Percentiles rank a stretch among this genome's conserved stretches.
These are phyloP conservation scores for Enteromius fasciolatus DNA, from an alignment of 2,797 vertebrate species.

Conservation along the genomic window DNA sequence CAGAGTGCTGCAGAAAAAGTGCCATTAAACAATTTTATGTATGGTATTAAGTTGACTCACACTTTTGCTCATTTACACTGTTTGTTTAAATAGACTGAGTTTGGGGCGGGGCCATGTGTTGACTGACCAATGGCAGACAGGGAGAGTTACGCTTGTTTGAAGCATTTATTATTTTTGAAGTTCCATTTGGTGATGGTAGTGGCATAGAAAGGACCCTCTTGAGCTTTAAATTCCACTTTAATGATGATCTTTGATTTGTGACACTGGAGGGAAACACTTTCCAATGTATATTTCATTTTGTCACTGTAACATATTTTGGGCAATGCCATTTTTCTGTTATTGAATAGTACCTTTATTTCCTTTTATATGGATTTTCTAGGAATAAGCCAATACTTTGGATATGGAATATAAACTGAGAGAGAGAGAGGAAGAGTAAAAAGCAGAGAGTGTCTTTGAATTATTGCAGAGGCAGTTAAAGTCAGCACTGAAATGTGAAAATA, in stretches of 20 bases:
- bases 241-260: not conserved
- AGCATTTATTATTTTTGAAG: not conserved
- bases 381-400: not conserved
- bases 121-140: not conserved
- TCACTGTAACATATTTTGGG: not conserved
- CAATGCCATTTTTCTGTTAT: not conserved
- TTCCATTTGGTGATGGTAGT: not conserved
- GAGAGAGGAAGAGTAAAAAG: not conserved
- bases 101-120: not conserved
- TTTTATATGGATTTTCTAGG: not conserved
- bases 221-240: not conserved
- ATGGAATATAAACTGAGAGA: not conserved
- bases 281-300: not conserved
- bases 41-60: not conserved
- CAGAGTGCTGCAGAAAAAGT: not conserved
- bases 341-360: not conserved
- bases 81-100: not conserved
- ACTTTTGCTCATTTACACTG: not conserved
- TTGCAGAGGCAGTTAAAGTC: constrained; percentile 14
- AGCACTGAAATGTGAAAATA: constrained; percentile 26
- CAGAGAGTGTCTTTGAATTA: constrained; percentile 19
- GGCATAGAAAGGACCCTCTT: not conserved
- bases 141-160: not conserved
- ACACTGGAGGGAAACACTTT: not conserved
- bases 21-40: not conserved